A percentile compares a stretch with the other conserved stretches of the same genome.
These are phyloP conservation scores for Galemys pyrenaicus DNA, from an alignment of 2,113 vertebrate genomes.

Conservation along the genomic window DNA sequence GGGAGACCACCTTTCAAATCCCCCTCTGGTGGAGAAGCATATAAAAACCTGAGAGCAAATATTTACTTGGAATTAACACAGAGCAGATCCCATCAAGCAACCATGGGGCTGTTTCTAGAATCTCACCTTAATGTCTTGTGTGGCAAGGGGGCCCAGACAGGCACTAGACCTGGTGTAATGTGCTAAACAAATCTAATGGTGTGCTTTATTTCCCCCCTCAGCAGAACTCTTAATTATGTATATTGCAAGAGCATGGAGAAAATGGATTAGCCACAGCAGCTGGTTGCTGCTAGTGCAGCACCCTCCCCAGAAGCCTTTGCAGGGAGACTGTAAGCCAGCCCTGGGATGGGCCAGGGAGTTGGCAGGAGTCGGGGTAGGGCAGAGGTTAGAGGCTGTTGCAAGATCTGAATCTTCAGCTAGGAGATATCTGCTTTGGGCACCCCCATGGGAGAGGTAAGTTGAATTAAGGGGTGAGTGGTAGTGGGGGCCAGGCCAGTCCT, in stretches of 20 bases:
- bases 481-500: background rate
- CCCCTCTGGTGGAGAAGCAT: conserved; percentile 6
- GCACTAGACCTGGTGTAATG: conserved; percentile 30
- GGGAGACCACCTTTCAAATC: conserved; percentile 56
- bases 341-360: background rate
- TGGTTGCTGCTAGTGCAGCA: conserved; percentile 21
- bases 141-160: conserved; percentile 54
- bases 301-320: background rate
- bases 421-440: background rate
- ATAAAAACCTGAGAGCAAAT: conserved; percentile 56
- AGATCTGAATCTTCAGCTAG: background rate
- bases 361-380: background rate
- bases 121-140: conserved; percentile 42
- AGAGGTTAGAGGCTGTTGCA: background rate
- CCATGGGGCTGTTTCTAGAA: background rate
- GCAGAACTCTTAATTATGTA: conserved; percentile 72
- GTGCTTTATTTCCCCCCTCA: conserved; percentile 64
- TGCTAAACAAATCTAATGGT: conserved; percentile 59
- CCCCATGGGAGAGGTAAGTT: background rate
- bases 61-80: conserved; percentile 41
- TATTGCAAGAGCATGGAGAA: conserved; percentile 55
- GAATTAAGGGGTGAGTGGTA: background rate
- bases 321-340: background rate
- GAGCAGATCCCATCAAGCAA: background rate
- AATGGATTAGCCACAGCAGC: conserved; percentile 77